These are phyloP conservation scores for Gopherus evgoodei DNA, from an alignment of 2,113 vertebrate genomes.

Conservation along the genomic window DNA sequence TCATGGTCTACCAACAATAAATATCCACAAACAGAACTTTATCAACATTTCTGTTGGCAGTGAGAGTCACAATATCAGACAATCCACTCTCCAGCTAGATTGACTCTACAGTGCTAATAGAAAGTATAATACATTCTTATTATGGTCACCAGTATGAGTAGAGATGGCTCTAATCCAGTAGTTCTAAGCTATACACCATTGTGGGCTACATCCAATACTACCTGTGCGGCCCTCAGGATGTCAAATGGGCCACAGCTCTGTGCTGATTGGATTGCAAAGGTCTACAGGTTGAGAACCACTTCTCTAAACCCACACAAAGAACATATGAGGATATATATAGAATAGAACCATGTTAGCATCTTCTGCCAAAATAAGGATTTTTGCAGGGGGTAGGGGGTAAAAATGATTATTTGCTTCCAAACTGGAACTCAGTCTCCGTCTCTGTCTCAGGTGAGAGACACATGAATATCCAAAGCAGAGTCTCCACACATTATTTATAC, in stretches of 20 bases:
- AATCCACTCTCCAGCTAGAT: background rate
- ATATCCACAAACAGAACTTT: background rate
- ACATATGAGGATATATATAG: background rate
- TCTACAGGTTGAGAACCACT: too few relatives aligned
- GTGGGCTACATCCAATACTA: too few relatives aligned
- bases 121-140: background rate
- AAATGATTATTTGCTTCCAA: background rate
- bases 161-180: background rate
- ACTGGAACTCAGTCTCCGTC: background rate
- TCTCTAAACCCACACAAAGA: background rate
- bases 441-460: background rate
- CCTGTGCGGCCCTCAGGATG: too few relatives aligned
- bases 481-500: background rate
- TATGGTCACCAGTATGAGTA: background rate
- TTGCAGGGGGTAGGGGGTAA: background rate
- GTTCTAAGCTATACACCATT: too few relatives aligned
- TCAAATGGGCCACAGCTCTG: too few relatives aligned
- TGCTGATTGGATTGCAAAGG: too few relatives aligned
- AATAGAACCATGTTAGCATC: background rate
- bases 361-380: background rate
- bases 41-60: background rate
- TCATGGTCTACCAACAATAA: background rate
- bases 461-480: background rate
- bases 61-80: fast-evolving
- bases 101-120: background rate